Base-by-base conservation (phyloP, 1,140 invertebrate species). In the Ruditapes philippinarum region DNA sequence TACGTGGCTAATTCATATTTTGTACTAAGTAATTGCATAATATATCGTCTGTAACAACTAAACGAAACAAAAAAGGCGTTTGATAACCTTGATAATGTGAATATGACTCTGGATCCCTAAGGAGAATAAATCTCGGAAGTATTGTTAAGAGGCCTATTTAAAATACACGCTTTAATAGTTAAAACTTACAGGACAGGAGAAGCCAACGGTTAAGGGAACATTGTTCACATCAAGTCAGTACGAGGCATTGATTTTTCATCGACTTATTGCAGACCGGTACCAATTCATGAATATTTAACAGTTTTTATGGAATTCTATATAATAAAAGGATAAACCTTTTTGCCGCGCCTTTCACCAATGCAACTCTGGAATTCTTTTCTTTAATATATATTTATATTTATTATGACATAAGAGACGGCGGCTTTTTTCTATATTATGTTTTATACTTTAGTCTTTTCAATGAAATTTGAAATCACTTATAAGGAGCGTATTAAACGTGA, bases 271-370 rank as follows among this genome's bases (percentile, higher is more conserved):
- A 38, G 36, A 36, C 22, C 33, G 9, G n/a, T 3, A 33, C n/a
- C 22, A 25, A 12, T 42, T 65, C 79, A 81, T 81, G 54, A 81
- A 81, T 81, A 81, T 81, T 81, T 62, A 81, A 81, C 79, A 81
- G 40, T 81, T 65, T 45, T 65, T 81, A 65, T 78, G 22, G 74
- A 49, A 78, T 54, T 54, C 74, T 51, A 51, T 51, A 78, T 51
- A 45, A 78, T 78, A 54, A 25, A 76, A 11, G 42, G 73, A 49
- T 76, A 51, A 73, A 40, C 33, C 62, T n/a, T 68, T n/a, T 33
- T n/a, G 33, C 28, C n/a, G 33, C 12, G 62, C 5, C 28, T 68
- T 68, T 31, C 1, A 5, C 28, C 11, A 33, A 9, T 9, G n/a
- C n/a, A n/a, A n/a, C n/a, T n/a, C n/a, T n/a, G n/a, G 33, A 68